Base-by-base conservation (phyloP, 2,797 vertebrate genomes). In the Leptodactylus fallax region DNA sequence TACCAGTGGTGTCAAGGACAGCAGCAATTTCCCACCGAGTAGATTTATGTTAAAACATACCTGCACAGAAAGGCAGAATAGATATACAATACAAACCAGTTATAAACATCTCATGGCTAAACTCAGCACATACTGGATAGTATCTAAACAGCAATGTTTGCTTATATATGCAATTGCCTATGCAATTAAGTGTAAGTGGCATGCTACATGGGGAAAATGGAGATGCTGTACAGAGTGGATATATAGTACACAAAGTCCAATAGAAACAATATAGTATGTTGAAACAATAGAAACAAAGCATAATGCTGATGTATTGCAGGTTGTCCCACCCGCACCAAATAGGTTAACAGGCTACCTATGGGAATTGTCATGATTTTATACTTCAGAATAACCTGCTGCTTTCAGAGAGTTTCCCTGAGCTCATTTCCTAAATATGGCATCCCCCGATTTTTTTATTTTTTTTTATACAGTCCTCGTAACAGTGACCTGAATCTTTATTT, bases 401-500 rank as follows among this genome's bases (percentile, higher is more conserved):
- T 61, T 12, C 1, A 17, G 72, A 36, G 83, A 72, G 12, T 58
- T 71, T 84, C 82, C 82, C 55, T 51, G n/a, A 10, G 7, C 82
- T 12, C 21, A 3, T 2, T 65, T 81, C 60, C 27, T 71, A 63
- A 79, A 79, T 13, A 45, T 53, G 21, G 49, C 61, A 51, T 88
- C 74, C 74, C 53, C 8, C 0, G 7, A 51, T n/a, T n/a, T n/a
- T n/a, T n/a, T n/a, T n/a, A n/a, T 83, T 25, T 83, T 25, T 82
- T 77, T 71, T 69, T n/a, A 60, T 47, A 47, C 56, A 90, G 87
- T 77, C 91, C 90, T 90, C 90, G 85, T 86, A 88, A 90, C 90
- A 82, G 13, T 83, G 87, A 79, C 89, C 83, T 51, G 49, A 0
- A 49, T 90, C 92, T 95, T 90, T 94, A 92, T 94, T 94, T 94